Conservation (phyloP, 1,140 invertebrate genomes). For the Andrena cerasifolii region DNA sequence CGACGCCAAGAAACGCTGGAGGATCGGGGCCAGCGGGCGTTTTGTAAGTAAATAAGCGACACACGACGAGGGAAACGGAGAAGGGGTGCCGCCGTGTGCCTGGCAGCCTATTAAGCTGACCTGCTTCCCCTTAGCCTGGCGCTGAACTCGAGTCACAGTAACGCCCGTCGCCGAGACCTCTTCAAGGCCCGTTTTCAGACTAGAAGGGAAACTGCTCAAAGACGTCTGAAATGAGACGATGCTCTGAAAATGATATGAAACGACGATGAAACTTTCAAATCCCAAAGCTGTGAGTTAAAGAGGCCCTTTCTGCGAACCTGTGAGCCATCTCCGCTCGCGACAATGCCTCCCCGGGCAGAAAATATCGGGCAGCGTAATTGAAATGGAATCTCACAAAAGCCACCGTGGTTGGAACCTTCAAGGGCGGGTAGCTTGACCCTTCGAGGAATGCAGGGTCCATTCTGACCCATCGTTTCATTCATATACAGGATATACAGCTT, state of each 20-base stretch:
- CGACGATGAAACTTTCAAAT: slow-evolving; percentile 43
- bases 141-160: slow-evolving; percentile 5
- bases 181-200: slow-evolving; percentile 46
- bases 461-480: no score
- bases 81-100: slow-evolving; percentile 9
- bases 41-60: slow-evolving; percentile 34
- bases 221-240: slow-evolving; percentile 51
- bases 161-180: slow-evolving; percentile 36
- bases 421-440: no score
- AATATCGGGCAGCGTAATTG: background rate
- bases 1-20: background rate
- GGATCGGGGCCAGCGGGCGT: slow-evolving; percentile 4
- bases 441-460: no score
- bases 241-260: slow-evolving; percentile 24
- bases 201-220: slow-evolving; percentile 49
- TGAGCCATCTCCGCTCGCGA: background rate
- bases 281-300: background rate
- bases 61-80: background rate
- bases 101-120: slow-evolving; percentile 54
- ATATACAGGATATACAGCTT: no score
- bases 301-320: no score
- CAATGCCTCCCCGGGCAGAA: background rate
- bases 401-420: no score
- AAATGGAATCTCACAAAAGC: background rate
- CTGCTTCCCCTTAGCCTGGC: slow-evolving; percentile 22